Conservation (phyloP, 2,888 invertebrate genomes). For the Fragum sueziense region DNA sequence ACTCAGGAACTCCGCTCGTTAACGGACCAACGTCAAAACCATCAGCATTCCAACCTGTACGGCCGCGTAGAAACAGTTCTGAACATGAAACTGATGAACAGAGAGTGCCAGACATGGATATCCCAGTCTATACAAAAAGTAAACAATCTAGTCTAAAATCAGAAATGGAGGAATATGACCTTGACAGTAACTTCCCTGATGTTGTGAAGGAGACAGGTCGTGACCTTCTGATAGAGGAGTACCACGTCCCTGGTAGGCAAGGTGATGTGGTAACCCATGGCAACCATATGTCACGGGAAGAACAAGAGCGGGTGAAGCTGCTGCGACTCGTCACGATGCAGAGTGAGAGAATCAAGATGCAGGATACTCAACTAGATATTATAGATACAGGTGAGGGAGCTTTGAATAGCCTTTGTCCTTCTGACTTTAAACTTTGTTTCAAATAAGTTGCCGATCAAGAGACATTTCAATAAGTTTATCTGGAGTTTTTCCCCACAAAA, state of each 20-base stretch:
- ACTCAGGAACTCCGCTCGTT: slow-evolving; percentile 12
- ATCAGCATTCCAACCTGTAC: slow-evolving; percentile 64
- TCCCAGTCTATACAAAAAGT: slow-evolving; percentile 60
- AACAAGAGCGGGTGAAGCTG: slow-evolving; percentile 82
- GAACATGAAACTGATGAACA: slow-evolving; percentile 37
- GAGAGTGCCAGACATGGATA: slow-evolving; percentile 52
- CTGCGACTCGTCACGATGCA: slow-evolving; percentile 95
- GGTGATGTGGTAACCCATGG: slow-evolving; percentile 46
- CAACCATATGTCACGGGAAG: slow-evolving; percentile 48
- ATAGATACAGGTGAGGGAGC: slow-evolving; percentile 75
- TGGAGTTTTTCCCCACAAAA: no score
- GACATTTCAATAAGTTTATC: no score
- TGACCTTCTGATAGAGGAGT: slow-evolving; percentile 65
- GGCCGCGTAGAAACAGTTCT: slow-evolving; percentile 35
- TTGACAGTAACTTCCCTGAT: slow-evolving; percentile 81
- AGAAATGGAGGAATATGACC: slow-evolving; percentile 75
- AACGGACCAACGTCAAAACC: slow-evolving; percentile 23
- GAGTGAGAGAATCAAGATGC: slow-evolving; percentile 93
- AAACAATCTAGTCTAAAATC: slow-evolving; percentile 60
- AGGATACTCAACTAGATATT: slow-evolving; percentile 95
- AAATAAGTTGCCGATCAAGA: no score
- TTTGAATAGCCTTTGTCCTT: no score
- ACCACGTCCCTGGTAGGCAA: slow-evolving; percentile 63
- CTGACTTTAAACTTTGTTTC: no score
- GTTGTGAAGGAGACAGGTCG: slow-evolving; percentile 60